Conservation (phyloP, 2,797 vertebrate species). For the Phyllotis vaccarum region DNA sequence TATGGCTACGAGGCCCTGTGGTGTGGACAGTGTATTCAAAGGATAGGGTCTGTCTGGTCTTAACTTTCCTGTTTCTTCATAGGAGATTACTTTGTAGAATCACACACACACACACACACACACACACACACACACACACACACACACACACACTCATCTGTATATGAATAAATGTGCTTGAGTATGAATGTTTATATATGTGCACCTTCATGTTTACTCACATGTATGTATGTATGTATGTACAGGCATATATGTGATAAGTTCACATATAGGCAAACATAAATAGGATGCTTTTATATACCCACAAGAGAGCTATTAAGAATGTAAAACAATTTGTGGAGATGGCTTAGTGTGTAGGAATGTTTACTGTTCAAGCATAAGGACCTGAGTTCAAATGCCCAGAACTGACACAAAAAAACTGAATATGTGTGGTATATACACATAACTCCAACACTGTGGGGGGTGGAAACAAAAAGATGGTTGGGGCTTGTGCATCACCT, state of each 20-base stretch:
- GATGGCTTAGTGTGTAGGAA: background rate
- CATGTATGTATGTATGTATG: background rate
- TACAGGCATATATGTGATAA: background rate
- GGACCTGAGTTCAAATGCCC: background rate
- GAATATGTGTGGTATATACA: background rate
- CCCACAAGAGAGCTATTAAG: background rate
- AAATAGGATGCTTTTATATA: background rate
- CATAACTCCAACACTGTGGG: background rate
- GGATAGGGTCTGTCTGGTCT: background rate
- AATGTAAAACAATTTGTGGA: background rate
- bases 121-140: background rate
- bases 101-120: background rate
- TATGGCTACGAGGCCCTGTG: background rate
- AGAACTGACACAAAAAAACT: background rate
- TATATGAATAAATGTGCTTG: too few species aligned
- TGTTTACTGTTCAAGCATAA: background rate
- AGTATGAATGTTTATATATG: background rate
- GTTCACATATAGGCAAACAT: background rate
- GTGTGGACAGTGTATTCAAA: background rate
- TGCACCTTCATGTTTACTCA: background rate
- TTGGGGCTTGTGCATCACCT: background rate
- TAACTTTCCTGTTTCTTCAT: background rate
- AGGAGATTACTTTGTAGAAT: background rate
- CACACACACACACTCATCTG: background rate
- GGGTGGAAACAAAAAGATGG: background rate